Base-by-base conservation (phyloP, 2,888 invertebrate species). In the Pandemis heparana region DNA sequence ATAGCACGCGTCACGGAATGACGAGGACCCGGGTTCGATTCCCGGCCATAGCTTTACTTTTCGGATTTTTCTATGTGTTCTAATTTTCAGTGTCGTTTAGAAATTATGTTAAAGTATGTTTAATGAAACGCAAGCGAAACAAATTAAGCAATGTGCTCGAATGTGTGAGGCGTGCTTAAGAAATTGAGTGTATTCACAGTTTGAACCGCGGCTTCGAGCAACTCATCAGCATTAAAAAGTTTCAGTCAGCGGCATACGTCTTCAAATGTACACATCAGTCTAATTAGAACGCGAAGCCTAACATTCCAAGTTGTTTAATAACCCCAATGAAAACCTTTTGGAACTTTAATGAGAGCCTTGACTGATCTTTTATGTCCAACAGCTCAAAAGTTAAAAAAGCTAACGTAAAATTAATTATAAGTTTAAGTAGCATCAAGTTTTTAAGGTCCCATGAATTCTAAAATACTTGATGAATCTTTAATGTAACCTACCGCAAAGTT, bases 201-300 rank as follows among this genome's bases (percentile, higher is more conserved):
- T 90, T 86, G 87, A 90, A 92, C 89, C 90, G 87, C 86, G 82
- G 86, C 87, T 84, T 82, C 78, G 77, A 87, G 89, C 86, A 87
- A 85, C 89, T 90, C 89, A 91, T 92, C 91, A 90, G 81, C 85
- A 85, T 90, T 90, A 89, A 89, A 89, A 91, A 89, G 84, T 91
- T 91, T 85, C 75, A 78, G 79, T 85, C 83, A 81, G 83, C 81
- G 75, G 82, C 84, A 86, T 85, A 84, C 85, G 83, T 86, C 84
- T 87, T 80, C 77, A 79, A 79, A 74, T 65, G 53, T 70, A 74
- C 53, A 43, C 65, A 74, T 89, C 85, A 85, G 82, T 85, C 87
- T 87, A 90, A 89, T 90, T 89, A 88, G 82, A 85, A 85, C 74
- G 78, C 74, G 71, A 73, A 77, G 81, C 79, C 80, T 83, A 79